These are phyloP conservation scores for Phaedon cochleariae DNA, from an alignment of 2,888 invertebrate species.

Conservation along the genomic window DNA sequence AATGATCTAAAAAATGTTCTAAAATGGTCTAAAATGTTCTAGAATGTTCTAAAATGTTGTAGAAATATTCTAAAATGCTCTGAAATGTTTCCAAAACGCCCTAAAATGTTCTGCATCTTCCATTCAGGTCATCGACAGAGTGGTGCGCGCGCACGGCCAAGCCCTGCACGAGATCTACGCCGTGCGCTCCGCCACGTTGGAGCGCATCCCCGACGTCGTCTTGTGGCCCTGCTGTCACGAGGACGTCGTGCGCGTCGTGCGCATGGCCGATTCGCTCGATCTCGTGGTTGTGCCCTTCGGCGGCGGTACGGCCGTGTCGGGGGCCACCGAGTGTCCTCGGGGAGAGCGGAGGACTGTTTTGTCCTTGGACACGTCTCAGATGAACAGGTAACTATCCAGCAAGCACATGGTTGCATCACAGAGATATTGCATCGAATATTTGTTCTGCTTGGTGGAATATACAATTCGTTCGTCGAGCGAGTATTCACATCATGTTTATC, in stretches of 20 bases:
- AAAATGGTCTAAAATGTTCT: too few species aligned
- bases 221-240: slow-evolving; percentile 90
- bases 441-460: too few species aligned
- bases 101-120: too few species aligned
- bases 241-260: slow-evolving; percentile 84
- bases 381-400: slow-evolving; percentile 94
- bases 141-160: slow-evolving; percentile 92
- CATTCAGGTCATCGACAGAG: slow-evolving; percentile 72
- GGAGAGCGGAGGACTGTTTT: slow-evolving; percentile 83
- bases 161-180: slow-evolving; percentile 88
- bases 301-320: slow-evolving; percentile 52
- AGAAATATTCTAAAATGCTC: too few species aligned
- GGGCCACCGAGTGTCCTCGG: slow-evolving; percentile 77
- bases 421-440: not conserved
- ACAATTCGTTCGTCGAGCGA: too few species aligned
- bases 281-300: slow-evolving; percentile 93
- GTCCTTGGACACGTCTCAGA: slow-evolving; percentile 91
- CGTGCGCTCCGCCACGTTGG: slow-evolving; percentile 76
- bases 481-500: too few species aligned
- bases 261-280: slow-evolving; percentile 75
- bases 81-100: too few species aligned
- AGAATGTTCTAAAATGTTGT: too few species aligned
- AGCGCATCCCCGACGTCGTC: slow-evolving; percentile 91
- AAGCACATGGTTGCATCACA: slow-evolving; percentile 78
- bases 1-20: too few species aligned